Evolutionary conservation across 1,140 invertebrate genomes (phyloP).

Genomic region (Drosophila nikananu): DNA sequence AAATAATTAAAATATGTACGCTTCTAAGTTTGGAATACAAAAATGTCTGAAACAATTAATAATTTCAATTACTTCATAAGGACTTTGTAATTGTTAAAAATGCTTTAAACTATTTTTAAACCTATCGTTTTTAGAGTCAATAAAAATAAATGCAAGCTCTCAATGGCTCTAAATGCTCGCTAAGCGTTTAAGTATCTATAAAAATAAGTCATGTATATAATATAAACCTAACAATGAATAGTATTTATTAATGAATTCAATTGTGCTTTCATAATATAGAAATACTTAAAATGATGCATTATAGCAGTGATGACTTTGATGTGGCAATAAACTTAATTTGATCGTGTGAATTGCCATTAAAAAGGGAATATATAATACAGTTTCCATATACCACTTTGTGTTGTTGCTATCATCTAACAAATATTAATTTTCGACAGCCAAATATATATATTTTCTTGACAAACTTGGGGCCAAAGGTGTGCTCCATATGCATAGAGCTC

Average conservation of each 20-base stretch:
- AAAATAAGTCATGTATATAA: constrained; percentile 16
- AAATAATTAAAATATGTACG: not conserved
- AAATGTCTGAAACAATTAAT: not conserved
- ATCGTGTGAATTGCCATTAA: not conserved
- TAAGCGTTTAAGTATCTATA: constrained; percentile 14
- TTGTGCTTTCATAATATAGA: too few relatives aligned
- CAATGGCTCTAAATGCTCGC: constrained; percentile 5
- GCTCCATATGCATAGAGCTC: constrained; percentile 21
- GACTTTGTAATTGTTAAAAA: not conserved
- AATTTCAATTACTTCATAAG: not conserved
- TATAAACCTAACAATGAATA: constrained; percentile 8
- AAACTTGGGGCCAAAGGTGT: constrained; percentile 18
- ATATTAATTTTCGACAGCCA: not conserved
- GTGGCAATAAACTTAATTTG: not conserved
- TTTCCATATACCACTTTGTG: not conserved
- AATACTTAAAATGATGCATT: not conserved
- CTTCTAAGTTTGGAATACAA: not conserved
- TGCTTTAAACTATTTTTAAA: not conserved
- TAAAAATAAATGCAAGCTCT: constrained; percentile 24
- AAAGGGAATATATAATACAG: constrained; percentile 7
- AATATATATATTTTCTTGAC: constrained; percentile 6
- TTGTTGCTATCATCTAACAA: not conserved
- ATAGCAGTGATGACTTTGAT: not conserved
- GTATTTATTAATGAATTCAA: too few relatives aligned
- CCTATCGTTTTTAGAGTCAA: not conserved